These are phyloP conservation scores for Drosophila tanythrix DNA, from an alignment of 2,888 invertebrate genomes.

Conservation along the genomic window DNA sequence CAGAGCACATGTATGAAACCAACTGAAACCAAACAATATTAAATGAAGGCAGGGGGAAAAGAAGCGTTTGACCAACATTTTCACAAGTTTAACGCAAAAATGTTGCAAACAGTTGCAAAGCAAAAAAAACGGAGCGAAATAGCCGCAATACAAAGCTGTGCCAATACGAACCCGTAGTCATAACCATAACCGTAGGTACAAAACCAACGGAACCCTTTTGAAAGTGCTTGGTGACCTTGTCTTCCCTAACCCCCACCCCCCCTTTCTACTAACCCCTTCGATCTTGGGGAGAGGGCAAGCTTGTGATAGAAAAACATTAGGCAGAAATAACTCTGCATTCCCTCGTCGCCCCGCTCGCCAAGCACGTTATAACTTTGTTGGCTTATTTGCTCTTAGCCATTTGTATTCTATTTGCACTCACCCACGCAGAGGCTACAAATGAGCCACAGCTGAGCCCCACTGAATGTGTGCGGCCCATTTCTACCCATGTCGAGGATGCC, in stretches of 20 bases:
- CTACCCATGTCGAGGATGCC: neutral
- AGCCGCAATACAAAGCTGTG: conserved; percentile 4
- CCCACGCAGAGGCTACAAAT: neutral
- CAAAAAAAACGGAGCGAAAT: conserved; percentile 1
- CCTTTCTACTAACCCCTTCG: neutral
- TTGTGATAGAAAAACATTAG: conserved; percentile 73
- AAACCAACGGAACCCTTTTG: conserved; percentile 32
- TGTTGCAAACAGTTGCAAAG: conserved; percentile 20
- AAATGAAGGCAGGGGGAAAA: neutral
- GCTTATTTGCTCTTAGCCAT: conserved; percentile 55
- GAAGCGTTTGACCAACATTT: conserved; percentile 34
- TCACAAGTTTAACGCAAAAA: conserved; percentile 20
- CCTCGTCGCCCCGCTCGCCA: neutral
- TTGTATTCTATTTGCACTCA: conserved; percentile 19
- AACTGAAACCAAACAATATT: neutral
- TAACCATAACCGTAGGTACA: conserved; percentile 25
- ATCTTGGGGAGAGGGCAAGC: conserved; percentile 3
- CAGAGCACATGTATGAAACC: conserved; percentile 1
- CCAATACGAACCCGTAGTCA: conserved; percentile 18
- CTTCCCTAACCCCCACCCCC: neutral
- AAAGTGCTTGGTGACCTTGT: conserved; percentile 36
- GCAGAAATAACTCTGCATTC: conserved; percentile 32
- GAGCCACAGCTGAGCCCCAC: conserved; percentile 19
- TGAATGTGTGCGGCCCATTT: neutral
- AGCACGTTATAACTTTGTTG: conserved; percentile 49